These are phyloP conservation scores for Oxyruncus cristatus DNA, from an alignment of 2,113 vertebrate genomes.

Conservation along the genomic window DNA sequence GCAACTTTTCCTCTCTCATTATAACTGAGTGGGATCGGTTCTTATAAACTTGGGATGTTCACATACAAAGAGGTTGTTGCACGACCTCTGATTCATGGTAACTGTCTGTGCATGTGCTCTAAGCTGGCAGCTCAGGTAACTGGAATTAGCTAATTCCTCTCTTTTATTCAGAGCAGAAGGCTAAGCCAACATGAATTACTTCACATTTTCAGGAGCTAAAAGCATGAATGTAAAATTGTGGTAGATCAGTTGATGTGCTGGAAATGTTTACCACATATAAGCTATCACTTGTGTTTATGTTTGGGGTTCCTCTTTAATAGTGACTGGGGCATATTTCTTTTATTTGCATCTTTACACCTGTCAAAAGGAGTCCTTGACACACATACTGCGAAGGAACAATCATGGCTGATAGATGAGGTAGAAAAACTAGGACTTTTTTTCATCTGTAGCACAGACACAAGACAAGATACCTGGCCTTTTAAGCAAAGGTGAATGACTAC, in stretches of 20 bases:
- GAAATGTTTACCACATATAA: background rate
- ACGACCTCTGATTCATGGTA: background rate
- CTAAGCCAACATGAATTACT: background rate
- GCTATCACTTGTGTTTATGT: background rate
- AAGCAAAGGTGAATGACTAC: background rate
- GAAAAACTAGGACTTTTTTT: background rate
- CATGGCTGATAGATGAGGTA: background rate
- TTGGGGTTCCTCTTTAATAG: background rate
- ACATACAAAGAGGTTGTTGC: background rate
- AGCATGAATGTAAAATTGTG: background rate
- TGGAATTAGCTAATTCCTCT: slow-evolving; percentile 47
- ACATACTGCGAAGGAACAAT: background rate
- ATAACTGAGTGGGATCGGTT: background rate
- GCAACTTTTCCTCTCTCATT: background rate
- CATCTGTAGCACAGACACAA: background rate
- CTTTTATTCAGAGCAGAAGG: background rate
- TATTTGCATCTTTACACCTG: background rate
- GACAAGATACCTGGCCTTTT: background rate
- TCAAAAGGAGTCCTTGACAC: background rate
- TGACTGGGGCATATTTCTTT: background rate
- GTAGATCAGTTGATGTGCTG: background rate
- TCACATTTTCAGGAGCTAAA: background rate
- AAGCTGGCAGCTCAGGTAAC: background rate
- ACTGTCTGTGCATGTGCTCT: slow-evolving; percentile 27
- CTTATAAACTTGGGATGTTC: slow-evolving; percentile 21